Conservation (phyloP, 1,140 invertebrate genomes). For the Brachionus sp. region DNA sequence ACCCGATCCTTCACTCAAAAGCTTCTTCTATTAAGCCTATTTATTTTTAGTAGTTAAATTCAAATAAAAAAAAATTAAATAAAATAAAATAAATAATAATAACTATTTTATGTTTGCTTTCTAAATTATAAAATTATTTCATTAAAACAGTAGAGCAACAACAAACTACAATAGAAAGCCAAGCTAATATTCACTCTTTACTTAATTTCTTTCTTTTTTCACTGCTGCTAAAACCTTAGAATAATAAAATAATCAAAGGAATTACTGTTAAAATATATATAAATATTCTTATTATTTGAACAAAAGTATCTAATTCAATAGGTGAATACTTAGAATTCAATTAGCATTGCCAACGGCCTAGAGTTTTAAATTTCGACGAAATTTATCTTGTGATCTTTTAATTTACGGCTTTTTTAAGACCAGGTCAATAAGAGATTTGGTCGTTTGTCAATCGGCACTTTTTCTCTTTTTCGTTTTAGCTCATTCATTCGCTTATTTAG, state of each 20-base stretch:
- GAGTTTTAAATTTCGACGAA: slow-evolving; percentile 1
- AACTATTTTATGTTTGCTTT: background rate
- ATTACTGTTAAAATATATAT: background rate
- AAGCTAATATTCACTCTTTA: background rate
- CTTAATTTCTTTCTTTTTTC: background rate
- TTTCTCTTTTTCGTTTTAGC: background rate
- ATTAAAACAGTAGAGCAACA: background rate
- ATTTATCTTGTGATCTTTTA: slow-evolving; percentile 22
- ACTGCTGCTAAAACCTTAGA: background rate
- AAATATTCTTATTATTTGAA: background rate
- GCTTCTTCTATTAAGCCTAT: background rate
- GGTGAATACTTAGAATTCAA: slow-evolving; percentile 19
- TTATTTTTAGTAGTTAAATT: background rate
- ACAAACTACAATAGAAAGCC: background rate
- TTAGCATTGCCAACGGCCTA: background rate
- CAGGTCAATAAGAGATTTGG: background rate
- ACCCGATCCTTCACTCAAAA: background rate
- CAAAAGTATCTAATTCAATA: slow-evolving; percentile 22
- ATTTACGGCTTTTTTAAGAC: slow-evolving; percentile 15
- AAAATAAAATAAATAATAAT: background rate
- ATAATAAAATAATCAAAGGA: slow-evolving; percentile 21
- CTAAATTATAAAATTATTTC: slow-evolving; percentile 39
- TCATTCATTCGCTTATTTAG: background rate
- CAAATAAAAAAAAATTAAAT: no score
- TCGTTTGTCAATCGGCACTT: background rate